phyloP scores from a whole-genome alignment of 2,888 invertebrate genomes.

The Homarus gammarus region DNA sequence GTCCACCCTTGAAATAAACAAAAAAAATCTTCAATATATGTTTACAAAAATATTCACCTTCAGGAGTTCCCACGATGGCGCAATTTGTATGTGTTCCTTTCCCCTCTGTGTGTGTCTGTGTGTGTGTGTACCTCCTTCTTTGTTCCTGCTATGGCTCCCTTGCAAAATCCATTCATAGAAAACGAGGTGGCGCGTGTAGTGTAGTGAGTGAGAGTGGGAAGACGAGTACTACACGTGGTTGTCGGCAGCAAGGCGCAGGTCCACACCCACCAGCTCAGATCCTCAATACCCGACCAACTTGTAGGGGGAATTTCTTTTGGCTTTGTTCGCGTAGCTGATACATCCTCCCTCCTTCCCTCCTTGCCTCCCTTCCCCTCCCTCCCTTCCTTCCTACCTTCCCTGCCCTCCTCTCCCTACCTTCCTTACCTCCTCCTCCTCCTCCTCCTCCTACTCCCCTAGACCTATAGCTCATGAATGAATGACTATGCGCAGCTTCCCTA shows the following conservation, averaged over 20 bases:
- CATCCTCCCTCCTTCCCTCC: not conserved
- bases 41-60: no score
- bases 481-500: not conserved
- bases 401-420: constrained; percentile 4
- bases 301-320: constrained; percentile 35
- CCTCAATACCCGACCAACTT: constrained; percentile 20
- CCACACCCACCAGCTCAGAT: constrained; percentile 8
- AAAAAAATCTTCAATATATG: no score
- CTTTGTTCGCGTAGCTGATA: constrained; percentile 6
- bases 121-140: constrained; percentile 22
- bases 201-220: constrained; percentile 45
- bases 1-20: no score
- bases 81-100: constrained; percentile 45
- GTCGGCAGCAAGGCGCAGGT: constrained; percentile 3
- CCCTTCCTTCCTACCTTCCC: not conserved
- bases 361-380: not conserved
- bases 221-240: constrained; percentile 42
- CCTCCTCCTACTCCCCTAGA: constrained; percentile 12
- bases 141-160: not conserved
- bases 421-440: not conserved
- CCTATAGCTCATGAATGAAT: constrained; percentile 32
- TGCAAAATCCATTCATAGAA: constrained; percentile 35
- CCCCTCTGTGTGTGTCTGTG: constrained; percentile 42
- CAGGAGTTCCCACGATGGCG: no score
- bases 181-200: constrained; percentile 21